These are phyloP conservation scores for Manis pentadactyla DNA, from an alignment of 2,797 vertebrate species.

Conservation along the genomic window DNA sequence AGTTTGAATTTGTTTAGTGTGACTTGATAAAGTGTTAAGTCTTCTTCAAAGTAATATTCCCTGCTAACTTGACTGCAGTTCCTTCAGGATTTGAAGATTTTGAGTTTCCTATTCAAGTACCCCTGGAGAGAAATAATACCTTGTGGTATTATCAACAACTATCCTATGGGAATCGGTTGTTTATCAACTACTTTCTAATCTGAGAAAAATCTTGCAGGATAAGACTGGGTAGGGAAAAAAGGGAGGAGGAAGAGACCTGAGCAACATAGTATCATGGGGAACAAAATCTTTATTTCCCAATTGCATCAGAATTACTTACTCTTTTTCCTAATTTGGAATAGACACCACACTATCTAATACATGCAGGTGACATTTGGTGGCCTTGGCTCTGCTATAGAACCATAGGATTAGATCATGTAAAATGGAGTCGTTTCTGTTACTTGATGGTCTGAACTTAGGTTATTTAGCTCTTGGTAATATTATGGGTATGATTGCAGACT, in stretches of 20 bases:
- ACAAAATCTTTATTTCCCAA: not conserved
- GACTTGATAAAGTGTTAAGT: constrained; percentile 12
- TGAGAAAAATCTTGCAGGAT: constrained; percentile 29
- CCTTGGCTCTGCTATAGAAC: not conserved
- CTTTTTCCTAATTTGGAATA: constrained; percentile 47
- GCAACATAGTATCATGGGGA: not conserved
- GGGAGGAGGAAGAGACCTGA: not conserved
- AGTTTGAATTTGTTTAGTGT: constrained; percentile 62
- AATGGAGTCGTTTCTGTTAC: constrained; percentile 52
- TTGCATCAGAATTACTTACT: constrained; percentile 21
- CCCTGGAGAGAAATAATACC: constrained; percentile 29
- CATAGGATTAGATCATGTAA: constrained; percentile 23
- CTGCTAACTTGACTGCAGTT: constrained; percentile 34
- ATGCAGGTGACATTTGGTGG: not conserved
- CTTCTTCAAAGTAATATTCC: constrained; percentile 36
- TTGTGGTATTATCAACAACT: constrained; percentile 29
- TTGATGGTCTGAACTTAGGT: constrained; percentile 22
- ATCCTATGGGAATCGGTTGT: constrained; percentile 51
- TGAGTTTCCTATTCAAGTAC: constrained; percentile 61
- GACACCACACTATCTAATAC: not conserved
- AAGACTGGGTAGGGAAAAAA: not conserved
- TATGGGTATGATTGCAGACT: not conserved
- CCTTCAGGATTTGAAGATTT: constrained; percentile 60
- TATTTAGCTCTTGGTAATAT: constrained; percentile 9
- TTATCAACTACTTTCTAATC: constrained; percentile 57